Evolutionary conservation across 2,888 invertebrate genomes (phyloP).

Genomic region (Cantharis rufa): DNA sequence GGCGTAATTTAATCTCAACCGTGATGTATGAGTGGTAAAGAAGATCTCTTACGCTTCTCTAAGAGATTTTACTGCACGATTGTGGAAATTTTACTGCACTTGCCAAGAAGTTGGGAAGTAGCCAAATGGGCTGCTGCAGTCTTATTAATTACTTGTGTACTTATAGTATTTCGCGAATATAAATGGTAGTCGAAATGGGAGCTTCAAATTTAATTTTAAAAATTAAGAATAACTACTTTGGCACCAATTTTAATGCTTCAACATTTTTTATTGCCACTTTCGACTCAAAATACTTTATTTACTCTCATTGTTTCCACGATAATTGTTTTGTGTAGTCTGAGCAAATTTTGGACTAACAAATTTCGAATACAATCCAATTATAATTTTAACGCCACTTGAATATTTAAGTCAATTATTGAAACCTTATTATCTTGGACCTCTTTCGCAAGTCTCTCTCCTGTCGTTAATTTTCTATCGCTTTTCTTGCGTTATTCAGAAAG

Average conservation of each 20-base stretch:
- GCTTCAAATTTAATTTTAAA: constrained; percentile 4
- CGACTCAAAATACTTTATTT: background rate
- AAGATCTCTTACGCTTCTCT: constrained; percentile 8
- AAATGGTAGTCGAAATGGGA: constrained; percentile 2
- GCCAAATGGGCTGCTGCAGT: constrained; percentile 29
- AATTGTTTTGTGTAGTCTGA: background rate
- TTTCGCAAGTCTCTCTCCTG: background rate
- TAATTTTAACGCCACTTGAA: background rate
- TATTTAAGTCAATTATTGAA: background rate
- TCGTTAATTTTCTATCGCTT: background rate
- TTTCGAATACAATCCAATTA: background rate
- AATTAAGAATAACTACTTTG: constrained; percentile 14
- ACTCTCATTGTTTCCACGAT: background rate
- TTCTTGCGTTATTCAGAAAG: background rate
- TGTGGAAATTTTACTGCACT: constrained; percentile 12
- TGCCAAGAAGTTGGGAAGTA: constrained; percentile 14
- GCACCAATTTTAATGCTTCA: background rate
- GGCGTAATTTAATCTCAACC: background rate
- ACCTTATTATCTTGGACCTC: background rate
- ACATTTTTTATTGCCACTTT: background rate
- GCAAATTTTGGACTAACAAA: background rate
- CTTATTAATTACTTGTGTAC: constrained; percentile 28
- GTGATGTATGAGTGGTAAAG: background rate
- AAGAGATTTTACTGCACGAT: constrained; percentile 6
- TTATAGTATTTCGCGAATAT: constrained; percentile 17